phyloP scores from a whole-genome alignment of 2,888 invertebrate genomes.

The Lithophane leautieri region DNA sequence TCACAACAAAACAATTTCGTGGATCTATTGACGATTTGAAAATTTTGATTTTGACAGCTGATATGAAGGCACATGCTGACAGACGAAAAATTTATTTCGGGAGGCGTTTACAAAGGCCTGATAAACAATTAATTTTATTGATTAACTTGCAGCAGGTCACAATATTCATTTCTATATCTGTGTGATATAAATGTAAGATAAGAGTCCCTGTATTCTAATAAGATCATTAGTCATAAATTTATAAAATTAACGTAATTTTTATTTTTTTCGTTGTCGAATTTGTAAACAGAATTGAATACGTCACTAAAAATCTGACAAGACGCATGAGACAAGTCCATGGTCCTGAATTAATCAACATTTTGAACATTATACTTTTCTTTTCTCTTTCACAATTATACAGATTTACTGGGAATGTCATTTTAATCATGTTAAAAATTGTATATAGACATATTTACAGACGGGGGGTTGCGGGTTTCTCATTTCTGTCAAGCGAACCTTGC shows the following conservation, averaged over 20 bases:
- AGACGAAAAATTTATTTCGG: constrained; percentile 12
- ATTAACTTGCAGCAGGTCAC: not conserved
- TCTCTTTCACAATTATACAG: constrained; percentile 28
- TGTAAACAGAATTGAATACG: constrained; percentile 68
- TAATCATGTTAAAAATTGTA: constrained; percentile 55
- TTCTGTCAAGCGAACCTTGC: constrained; percentile 66
- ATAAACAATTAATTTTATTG: not conserved
- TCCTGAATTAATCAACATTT: constrained; percentile 1
- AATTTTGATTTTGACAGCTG: constrained; percentile 52
- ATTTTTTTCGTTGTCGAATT: constrained; percentile 12
- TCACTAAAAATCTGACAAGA: constrained; percentile 70
- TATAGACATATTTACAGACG: constrained; percentile 33
- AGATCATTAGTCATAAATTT: too few species aligned
- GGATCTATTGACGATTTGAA: constrained; percentile 52
- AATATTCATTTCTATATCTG: not conserved
- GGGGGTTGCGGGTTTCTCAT: constrained; percentile 50
- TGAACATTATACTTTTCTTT: constrained; percentile 36
- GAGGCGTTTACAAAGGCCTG: not conserved
- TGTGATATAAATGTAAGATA: accelerated
- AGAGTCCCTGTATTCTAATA: not conserved
- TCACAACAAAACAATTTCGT: constrained; percentile 63
- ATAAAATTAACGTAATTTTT: too few species aligned
- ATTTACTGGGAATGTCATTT: constrained; percentile 21
- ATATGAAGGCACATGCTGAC: constrained; percentile 3
- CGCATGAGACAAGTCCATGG: not conserved